Percentiles rank a stretch among this genome's conserved stretches.
Conservation (phyloP, 2,113 vertebrate genomes). For the Phainopepla nitens region DNA sequence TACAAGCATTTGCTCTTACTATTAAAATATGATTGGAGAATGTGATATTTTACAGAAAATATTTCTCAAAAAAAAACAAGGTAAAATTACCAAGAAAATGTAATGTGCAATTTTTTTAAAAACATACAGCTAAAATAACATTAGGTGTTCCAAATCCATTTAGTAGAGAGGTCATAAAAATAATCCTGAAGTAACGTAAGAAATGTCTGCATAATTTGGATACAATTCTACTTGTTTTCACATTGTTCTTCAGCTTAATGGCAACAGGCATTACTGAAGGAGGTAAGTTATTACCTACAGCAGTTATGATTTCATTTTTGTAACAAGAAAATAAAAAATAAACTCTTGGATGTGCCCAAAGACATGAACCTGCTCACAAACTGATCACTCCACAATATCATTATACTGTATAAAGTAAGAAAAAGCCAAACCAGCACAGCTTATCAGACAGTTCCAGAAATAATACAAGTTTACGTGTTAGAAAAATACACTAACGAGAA, state of each 20-base stretch:
- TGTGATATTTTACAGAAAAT: background rate
- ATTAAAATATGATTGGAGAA: background rate
- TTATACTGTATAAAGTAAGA: background rate
- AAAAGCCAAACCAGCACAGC: background rate
- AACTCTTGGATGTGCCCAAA: background rate
- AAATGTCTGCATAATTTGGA: slow-evolving; percentile 14
- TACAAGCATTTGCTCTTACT: background rate
- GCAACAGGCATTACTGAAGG: background rate
- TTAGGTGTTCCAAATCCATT: slow-evolving; percentile 5
- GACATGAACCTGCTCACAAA: background rate
- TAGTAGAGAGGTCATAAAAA: background rate
- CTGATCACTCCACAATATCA: background rate
- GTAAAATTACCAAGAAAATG: background rate
- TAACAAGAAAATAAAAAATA: background rate
- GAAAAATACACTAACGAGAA: background rate
- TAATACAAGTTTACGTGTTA: background rate
- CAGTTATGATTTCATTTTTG: background rate
- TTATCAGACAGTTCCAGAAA: background rate
- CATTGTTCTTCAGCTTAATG: background rate
- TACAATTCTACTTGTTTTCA: background rate
- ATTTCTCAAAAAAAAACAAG: background rate
- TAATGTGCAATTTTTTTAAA: background rate
- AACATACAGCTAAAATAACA: slow-evolving; percentile 15
- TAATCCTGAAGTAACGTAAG: background rate
- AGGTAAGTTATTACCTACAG: background rate